Base-by-base conservation (phyloP, 2,797 vertebrate species). In the Pachyuromys duprasi region DNA sequence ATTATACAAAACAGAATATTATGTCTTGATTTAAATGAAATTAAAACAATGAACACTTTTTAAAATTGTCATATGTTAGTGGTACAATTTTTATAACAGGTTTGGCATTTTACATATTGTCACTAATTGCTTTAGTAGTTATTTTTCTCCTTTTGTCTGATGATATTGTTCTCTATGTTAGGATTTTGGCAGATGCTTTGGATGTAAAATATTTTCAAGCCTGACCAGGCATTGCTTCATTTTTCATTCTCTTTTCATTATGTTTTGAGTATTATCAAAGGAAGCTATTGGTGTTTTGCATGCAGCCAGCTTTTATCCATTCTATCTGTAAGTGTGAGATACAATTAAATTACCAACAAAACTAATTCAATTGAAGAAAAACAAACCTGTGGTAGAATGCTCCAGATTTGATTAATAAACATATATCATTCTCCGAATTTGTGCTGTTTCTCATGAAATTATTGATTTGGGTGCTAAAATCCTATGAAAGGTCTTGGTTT, bases 151-250 rank as follows among this genome's bases (percentile, higher is more conserved):
- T 89, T 95, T 96, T 89, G 70, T 97, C 93, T 93, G 79, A 89
- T 74, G 63, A 84, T 95, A 96, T 95, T 91, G 65, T 95, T 96
- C 95, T 67, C 55, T 92, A 93, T 93, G 92, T 86, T 92, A 96
- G 80, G 57, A 33, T 95, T 83, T 97, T 94, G 95, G 93, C 94
- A 96, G 95, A 22, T 90, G 96, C 53, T 57, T 92, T 93, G 79
- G 79, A 95, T 87, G 3, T 91, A 81, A 96, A 95, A 92, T 96
- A 91, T 89, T 94, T 96, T 97, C 90, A 97, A 96, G 86, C 86
- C 86, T 60, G 14, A 86, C 92, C 92, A 95, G 92, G 89, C 92
- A 8, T 76, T 76, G 92, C 86, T 96, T 97, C 95, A 96, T 92
- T 94, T 87, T 96, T 78, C 70, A 55, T 95, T 89, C 93, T 72